Conservation (phyloP, 2,888 invertebrate species). For the Deilephila elpenor region DNA sequence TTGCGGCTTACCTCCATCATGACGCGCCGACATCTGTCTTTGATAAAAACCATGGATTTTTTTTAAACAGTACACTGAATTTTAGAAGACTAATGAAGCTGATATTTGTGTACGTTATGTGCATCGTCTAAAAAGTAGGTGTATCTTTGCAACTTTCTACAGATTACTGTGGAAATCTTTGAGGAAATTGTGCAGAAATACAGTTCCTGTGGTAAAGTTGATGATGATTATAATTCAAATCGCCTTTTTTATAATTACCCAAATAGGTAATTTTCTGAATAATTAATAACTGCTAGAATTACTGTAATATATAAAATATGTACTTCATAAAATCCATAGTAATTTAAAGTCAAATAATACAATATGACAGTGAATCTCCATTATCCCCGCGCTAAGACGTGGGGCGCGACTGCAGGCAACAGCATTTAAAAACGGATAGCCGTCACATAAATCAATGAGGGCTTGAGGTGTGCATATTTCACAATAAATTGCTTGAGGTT, state of each 20-base stretch:
- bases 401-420: constrained; percentile 43
- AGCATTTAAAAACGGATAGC: constrained; percentile 68
- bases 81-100: too few species aligned
- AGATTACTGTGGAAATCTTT: too few species aligned
- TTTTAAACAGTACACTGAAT: neutral
- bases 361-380: constrained; percentile 33
- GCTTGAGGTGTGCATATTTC: constrained; percentile 81
- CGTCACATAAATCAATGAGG: constrained; percentile 78
- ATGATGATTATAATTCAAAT: too few species aligned
- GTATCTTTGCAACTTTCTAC: too few species aligned
- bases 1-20: constrained; percentile 63
- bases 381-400: constrained; percentile 44
- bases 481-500: constrained; percentile 72
- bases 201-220: too few species aligned
- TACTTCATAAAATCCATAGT: neutral
- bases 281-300: neutral
- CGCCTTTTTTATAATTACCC: too few species aligned
- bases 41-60: neutral
- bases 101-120: too few species aligned
- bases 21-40: constrained; percentile 34
- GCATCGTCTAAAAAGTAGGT: too few species aligned
- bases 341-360: constrained; percentile 7
- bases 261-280: neutral
- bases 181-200: too few species aligned
- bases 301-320: neutral